phyloP scores from a whole-genome alignment of 2,888 invertebrate species.

The Cremastinae sp. region DNA sequence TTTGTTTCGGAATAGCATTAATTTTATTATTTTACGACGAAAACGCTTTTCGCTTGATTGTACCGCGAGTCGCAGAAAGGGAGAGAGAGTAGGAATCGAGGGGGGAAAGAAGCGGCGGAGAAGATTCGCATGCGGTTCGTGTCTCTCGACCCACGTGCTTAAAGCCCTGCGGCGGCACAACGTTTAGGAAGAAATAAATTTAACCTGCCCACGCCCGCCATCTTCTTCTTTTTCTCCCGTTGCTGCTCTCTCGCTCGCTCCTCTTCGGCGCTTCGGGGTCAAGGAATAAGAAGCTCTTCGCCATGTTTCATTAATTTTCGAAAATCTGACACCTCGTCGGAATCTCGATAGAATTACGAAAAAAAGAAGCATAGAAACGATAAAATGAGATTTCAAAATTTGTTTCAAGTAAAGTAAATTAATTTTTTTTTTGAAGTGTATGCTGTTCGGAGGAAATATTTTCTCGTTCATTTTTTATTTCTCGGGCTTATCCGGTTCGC shows the following conservation, averaged over 20 bases:
- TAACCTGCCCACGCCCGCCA: constrained; percentile 67
- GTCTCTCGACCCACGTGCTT: constrained; percentile 68
- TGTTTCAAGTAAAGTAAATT: too few species aligned
- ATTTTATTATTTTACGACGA: background rate
- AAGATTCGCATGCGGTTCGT: constrained; percentile 32
- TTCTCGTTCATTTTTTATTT: constrained; percentile 38
- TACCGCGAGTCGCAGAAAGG: background rate
- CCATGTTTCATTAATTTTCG: too few species aligned
- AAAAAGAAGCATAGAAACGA: too few species aligned
- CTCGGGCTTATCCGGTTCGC: constrained; percentile 61
- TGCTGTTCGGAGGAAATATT: background rate
- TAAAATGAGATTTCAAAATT: too few species aligned
- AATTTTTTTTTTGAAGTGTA: too few species aligned
- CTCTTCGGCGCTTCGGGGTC: constrained; percentile 13
- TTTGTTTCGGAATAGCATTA: too few species aligned
- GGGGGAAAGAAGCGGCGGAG: background rate
- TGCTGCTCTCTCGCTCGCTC: constrained; percentile 29
- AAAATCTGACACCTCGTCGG: too few species aligned
- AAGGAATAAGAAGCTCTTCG: constrained; percentile 14
- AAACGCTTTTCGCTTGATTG: background rate
- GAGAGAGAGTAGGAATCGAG: too few species aligned
- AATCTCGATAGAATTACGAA: too few species aligned
- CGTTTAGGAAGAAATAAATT: constrained; percentile 74
- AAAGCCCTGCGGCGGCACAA: constrained; percentile 57
- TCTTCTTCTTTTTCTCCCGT: constrained; percentile 21